Percentiles rank a stretch among this genome's conserved stretches.
These are phyloP conservation scores for Bujurquina vittata DNA, from an alignment of 2,113 vertebrate genomes.

Conservation along the genomic window DNA sequence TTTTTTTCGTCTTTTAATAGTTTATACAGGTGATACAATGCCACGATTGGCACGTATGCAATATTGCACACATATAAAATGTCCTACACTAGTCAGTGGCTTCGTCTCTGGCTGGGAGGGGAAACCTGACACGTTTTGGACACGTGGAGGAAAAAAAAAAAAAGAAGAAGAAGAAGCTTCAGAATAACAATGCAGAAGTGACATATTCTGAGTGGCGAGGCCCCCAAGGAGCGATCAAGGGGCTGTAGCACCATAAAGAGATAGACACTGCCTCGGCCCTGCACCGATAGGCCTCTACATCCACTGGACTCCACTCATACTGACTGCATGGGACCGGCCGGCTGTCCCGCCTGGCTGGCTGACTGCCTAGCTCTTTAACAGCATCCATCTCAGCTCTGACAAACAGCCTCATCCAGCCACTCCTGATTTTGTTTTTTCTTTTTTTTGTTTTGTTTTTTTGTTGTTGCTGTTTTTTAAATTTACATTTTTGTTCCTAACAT, in stretches of 20 bases:
- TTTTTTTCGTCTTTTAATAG: conserved; percentile 62
- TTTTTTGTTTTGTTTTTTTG: background rate
- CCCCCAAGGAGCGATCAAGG: conserved; percentile 62
- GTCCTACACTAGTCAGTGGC: conserved; percentile 61
- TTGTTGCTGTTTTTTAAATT: conserved; percentile 16
- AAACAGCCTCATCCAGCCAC: conserved; percentile 29
- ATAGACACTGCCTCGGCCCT: conserved; percentile 73
- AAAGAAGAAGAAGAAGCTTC: conserved; percentile 55
- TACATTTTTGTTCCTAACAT: background rate
- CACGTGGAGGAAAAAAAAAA: conserved; percentile 46
- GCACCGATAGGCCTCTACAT: conserved; percentile 62
- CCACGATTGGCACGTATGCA: conserved; percentile 75
- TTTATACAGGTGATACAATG: conserved; percentile 75
- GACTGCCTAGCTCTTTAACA: conserved; percentile 47
- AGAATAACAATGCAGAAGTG: conserved; percentile 70
- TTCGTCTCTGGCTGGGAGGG: conserved; percentile 61
- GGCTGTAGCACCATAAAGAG: conserved; percentile 83
- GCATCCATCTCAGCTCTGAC: conserved; percentile 58
- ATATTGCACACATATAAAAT: conserved; percentile 83
- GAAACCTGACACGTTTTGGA: conserved; percentile 58
- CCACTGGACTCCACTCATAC: conserved; percentile 60
- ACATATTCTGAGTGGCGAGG: conserved; percentile 69
- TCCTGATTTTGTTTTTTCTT: conserved; percentile 19
- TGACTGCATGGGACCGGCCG: conserved; percentile 53
- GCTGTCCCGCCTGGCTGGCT: conserved; percentile 47